Percentiles rank a stretch among this genome's conserved stretches.
These are phyloP conservation scores for Hoplodrina blanda DNA, from an alignment of 2,888 invertebrate species.

Conservation along the genomic window DNA sequence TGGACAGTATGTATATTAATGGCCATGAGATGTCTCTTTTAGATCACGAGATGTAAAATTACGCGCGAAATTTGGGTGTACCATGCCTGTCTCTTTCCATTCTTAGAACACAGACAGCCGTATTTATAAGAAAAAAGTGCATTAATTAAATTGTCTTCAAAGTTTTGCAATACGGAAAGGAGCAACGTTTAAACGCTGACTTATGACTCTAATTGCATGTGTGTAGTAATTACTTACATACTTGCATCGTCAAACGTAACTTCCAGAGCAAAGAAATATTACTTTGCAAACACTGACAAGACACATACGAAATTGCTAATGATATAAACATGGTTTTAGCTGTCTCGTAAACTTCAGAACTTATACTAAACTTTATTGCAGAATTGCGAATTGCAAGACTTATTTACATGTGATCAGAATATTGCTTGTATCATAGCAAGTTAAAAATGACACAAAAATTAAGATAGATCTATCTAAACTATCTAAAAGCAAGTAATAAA, in stretches of 20 bases:
- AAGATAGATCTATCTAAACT: constrained; percentile 19
- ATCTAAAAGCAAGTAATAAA: constrained; percentile 68
- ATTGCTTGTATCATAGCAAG: neutral
- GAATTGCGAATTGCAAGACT: neutral
- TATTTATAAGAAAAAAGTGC: neutral
- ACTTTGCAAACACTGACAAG: constrained; percentile 12
- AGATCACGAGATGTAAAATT: too few relatives aligned
- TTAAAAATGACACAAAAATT: neutral
- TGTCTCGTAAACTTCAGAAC: constrained; percentile 6
- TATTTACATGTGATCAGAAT: neutral
- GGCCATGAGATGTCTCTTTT: too few relatives aligned
- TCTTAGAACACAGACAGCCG: too few relatives aligned
- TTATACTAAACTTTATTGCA: neutral
- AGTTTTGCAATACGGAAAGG: neutral
- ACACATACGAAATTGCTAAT: constrained; percentile 2
- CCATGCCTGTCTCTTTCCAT: too few relatives aligned
- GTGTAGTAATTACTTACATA: neutral
- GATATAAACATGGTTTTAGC: constrained; percentile 4
- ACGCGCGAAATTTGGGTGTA: too few relatives aligned
- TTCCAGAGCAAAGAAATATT: constrained; percentile 5
- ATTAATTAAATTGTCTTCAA: neutral
- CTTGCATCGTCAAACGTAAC: neutral
- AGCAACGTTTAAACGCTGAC: neutral
- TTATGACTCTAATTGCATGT: constrained; percentile 6
- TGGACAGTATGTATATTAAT: too few relatives aligned